phyloP scores from a whole-genome alignment of 1,140 invertebrate genomes.

The Drosophila pseudoananassae region DNA sequence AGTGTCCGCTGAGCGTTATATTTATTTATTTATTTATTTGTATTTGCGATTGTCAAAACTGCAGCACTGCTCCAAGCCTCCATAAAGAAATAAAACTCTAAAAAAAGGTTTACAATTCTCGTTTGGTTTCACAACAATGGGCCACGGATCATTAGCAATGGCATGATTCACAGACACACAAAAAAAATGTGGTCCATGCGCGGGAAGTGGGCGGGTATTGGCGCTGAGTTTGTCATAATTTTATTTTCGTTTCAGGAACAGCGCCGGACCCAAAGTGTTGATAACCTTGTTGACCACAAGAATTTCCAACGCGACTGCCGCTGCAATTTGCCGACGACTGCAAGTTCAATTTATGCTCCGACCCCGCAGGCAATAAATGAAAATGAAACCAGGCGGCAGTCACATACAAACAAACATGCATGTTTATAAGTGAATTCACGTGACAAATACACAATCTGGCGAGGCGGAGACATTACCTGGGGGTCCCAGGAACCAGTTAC shows the following conservation, averaged over 20 bases:
- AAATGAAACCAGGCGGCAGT: conserved; percentile 41
- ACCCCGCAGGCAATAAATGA: conserved; percentile 54
- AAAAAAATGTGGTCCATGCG: conserved; percentile 1
- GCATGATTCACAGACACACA: conserved; percentile 70
- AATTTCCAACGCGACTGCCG: conserved; percentile 60
- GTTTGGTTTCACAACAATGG: conserved; percentile 65
- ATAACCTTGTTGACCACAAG: conserved; percentile 80
- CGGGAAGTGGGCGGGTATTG: not conserved
- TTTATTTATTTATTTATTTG: conserved; percentile 69
- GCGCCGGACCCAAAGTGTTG: conserved; percentile 43
- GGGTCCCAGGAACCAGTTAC: conserved; percentile 9
- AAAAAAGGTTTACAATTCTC: conserved; percentile 55
- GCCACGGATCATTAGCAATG: conserved; percentile 66
- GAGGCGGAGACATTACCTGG: conserved; percentile 25
- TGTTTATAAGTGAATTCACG: conserved; percentile 8
- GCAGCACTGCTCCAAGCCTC: conserved; percentile 18
- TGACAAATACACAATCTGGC: conserved; percentile 30
- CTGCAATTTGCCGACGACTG: conserved; percentile 48
- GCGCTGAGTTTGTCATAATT: conserved; percentile 66
- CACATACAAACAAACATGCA: conserved; percentile 20
- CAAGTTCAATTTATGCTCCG: conserved; percentile 50
- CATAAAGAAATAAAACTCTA: conserved; percentile 50
- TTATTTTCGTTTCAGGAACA: conserved; percentile 61
- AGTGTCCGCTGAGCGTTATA: conserved; percentile 41
- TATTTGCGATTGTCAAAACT: conserved; percentile 62